Base-by-base conservation (phyloP, 2,888 invertebrate species). In the Caradrina clavipalpis region DNA sequence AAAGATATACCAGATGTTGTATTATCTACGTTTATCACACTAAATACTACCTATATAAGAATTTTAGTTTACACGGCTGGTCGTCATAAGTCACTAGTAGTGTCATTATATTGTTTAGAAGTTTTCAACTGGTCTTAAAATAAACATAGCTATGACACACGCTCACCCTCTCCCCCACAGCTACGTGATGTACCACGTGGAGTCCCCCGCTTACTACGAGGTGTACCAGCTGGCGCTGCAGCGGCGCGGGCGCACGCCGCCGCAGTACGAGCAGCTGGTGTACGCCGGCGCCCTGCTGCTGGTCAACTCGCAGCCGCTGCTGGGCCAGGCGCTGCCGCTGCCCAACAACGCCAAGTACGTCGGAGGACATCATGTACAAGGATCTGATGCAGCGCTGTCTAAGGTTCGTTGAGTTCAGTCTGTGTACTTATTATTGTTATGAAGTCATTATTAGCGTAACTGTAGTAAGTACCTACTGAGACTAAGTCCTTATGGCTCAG, bases 301-400 rank as follows among this genome's bases (percentile, higher is more conserved):
- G 42, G 61, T 91, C n/a, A 91, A 93, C 81, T 89, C 91, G 2
- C 88, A 91, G 49, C 88, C 91, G 0, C 75, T 88, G 22, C 78
- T 92, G 21, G 91, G 90, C 0, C 90, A 90, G 75, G 69, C 77
- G 0, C 57, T 90, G 63, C 84, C 91, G 0, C 57, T 92, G 63
- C 91, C 93, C 0, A 81, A 79, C 6, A 92, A 84, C 59, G 87
- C 85, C 2, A 90, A 90, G 71, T 88, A 89, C 50, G 73, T 93
- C 1, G 93, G 92, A 0, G 91, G 92, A 21, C 92, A 93, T 70
- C 93, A 93, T 64, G 73, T 93, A 22, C 75, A 82, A 17, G 75
- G 73, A n/a, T 61, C 77, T 1, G 57, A 81, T 0, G 78, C 81
- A 7, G 73, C 86, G 5, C 71, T 91, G 22, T 78, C 90, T 2